Evolutionary conservation across 2,113 vertebrate genomes (phyloP).

Genomic region (Jaculus jaculus): DNA sequence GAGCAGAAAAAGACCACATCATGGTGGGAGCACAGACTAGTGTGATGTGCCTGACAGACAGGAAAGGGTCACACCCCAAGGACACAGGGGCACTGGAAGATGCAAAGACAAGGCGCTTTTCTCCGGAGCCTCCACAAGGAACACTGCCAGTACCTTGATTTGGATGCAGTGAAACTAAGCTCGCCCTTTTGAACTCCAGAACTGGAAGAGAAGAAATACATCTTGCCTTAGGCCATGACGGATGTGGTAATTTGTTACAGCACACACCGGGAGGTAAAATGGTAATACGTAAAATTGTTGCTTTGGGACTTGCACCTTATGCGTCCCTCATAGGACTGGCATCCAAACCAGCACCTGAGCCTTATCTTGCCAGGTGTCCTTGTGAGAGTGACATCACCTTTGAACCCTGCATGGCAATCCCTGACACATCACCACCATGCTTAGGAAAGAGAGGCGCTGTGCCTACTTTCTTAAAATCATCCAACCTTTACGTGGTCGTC

Average conservation of each 20-base stretch:
- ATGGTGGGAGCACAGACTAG: neutral
- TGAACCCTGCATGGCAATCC: neutral
- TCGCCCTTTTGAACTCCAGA: slow-evolving; percentile 4
- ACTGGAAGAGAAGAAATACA: neutral
- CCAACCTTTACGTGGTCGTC: neutral
- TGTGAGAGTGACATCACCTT: neutral
- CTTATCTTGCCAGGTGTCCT: neutral
- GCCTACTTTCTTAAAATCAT: neutral
- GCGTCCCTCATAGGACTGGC: neutral
- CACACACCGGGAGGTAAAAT: neutral
- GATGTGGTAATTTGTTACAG: neutral
- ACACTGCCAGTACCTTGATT: neutral
- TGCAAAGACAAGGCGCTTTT: neutral
- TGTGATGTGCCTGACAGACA: neutral
- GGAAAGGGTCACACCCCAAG: neutral
- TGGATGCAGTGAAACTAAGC: neutral
- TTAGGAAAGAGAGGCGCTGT: neutral
- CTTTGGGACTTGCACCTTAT: neutral
- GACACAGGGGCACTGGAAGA: neutral
- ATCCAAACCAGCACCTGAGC: neutral
- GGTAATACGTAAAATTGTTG: neutral
- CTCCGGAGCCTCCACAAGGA: neutral
- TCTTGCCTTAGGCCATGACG: neutral
- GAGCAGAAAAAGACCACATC: neutral
- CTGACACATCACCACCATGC: neutral